phyloP scores from a whole-genome alignment of 1,140 invertebrate genomes.

The Bombus huntii region DNA sequence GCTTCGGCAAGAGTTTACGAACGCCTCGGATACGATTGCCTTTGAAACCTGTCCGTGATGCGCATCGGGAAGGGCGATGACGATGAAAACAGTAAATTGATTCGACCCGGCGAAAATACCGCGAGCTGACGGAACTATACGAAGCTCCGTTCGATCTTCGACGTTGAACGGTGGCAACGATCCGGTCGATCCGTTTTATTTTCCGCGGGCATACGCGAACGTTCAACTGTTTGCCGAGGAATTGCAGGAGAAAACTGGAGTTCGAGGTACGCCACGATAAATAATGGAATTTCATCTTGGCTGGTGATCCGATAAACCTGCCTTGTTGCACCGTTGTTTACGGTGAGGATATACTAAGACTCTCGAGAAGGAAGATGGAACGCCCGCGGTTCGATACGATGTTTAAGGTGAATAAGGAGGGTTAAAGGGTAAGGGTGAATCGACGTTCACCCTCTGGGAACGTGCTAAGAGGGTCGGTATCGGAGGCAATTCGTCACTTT shows the following conservation, averaged over 20 bases:
- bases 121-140: neutral
- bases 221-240: constrained; percentile 9
- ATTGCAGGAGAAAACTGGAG: neutral
- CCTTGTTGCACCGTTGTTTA: constrained; percentile 30
- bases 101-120: neutral
- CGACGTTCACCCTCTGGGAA: constrained; percentile 16
- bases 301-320: constrained; percentile 40
- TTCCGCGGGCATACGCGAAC: neutral
- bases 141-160: neutral
- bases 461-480: constrained; percentile 25
- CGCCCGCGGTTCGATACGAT: constrained; percentile 22
- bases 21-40: neutral
- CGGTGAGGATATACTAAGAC: neutral
- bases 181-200: neutral
- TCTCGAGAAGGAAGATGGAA: constrained; percentile 7
- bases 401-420: constrained; percentile 50
- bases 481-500: constrained; percentile 60
- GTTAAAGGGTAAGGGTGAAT: constrained; percentile 48
- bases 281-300: constrained; percentile 47
- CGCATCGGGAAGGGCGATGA: neutral
- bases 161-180: neutral
- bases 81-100: neutral
- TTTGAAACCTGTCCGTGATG: neutral
- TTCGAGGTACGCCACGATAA: constrained; percentile 8
- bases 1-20: neutral